Conservation (phyloP, 2,797 vertebrate genomes). For the Toxotes lorentzi region DNA sequence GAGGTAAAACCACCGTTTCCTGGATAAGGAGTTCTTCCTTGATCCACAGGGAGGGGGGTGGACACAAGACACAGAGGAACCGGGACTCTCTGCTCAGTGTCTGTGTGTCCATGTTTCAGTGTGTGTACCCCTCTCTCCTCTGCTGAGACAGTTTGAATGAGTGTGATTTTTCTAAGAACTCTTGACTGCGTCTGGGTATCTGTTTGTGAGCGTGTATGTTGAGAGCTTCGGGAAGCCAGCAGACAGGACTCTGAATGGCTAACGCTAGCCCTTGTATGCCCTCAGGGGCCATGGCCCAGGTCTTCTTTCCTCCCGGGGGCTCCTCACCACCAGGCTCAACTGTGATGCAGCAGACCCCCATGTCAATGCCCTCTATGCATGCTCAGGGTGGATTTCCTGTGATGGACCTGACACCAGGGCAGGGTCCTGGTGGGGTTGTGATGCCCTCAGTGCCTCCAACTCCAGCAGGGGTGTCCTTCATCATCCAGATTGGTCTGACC, state of each 20-base stretch:
- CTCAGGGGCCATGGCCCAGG: conserved; percentile 70
- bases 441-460: conserved; percentile 66
- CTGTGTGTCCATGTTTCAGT: conserved; percentile 28
- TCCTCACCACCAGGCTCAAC: conserved; percentile 73
- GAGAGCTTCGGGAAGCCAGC: conserved; percentile 29
- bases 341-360: conserved; percentile 73
- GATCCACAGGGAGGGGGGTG: conserved; percentile 54
- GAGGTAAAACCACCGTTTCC: conserved; percentile 67
- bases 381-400: conserved; percentile 64
- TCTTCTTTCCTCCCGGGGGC: conserved; percentile 81
- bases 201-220: conserved; percentile 55
- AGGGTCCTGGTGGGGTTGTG: conserved; percentile 52
- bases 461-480: conserved; percentile 89
- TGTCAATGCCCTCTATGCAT: conserved; percentile 62
- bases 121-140: conserved; percentile 43
- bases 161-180: conserved; percentile 52
- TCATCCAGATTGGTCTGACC: conserved; percentile 93
- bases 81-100: conserved; percentile 34
- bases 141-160: conserved; percentile 67
- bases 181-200: conserved; percentile 50
- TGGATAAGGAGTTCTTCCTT: conserved; percentile 71
- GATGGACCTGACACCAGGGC: conserved; percentile 64
- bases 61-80: conserved; percentile 60
- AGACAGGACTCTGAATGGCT: conserved; percentile 78
- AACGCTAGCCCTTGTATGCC: conserved; percentile 84